Base-by-base conservation (phyloP, 92 coral and sea anemone species). In the Ricordea florida region DNA sequence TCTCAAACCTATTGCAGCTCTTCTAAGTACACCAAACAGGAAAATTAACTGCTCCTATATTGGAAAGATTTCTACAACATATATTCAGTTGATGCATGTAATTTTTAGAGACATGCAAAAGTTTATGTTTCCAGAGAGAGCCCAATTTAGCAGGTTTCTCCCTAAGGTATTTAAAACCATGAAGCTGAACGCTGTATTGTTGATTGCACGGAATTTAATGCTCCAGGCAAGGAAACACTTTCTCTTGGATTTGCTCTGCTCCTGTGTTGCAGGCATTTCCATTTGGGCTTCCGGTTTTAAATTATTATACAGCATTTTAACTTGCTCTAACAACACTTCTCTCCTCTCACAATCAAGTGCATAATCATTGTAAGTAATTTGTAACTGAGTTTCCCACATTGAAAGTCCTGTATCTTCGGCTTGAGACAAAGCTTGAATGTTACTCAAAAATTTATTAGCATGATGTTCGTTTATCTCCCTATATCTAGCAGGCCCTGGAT, bases 351-450 rank as follows among this genome's bases (percentile, higher is more conserved):
- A 11, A 30, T 57, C 34, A 4, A 62, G 45, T 15, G 37, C 32
- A 24, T 81, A 81, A 43, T 81, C 76, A 3, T 2, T 16, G 16
- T 81, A 72, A 11, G 60, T 9, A 2, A 62, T 15, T 2, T 25
- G 55, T 1, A 81, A 60, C 26, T 81, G 81, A 27, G 87, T 81
- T 45, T 51, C 44, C 81, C 74, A 81, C 87, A 72, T 62, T 0
- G 81, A 50, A 27, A 36, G 3, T 38, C 50, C 53, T 31, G 51
- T 61, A 6, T 65, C 62, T 5, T 18, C 16, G 10, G 23, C 32
- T 20, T 47, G 52, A 26, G 27, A 26, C 60, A 52, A 52, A 13
- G 33, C 36, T 37, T 79, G 69, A 1, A 79, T 21, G 28, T 61
- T 47, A 21, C 55, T 50, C 4, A 81, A 32, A 5, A 81, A 52